These are phyloP conservation scores for Rhopilema esculentum DNA, from an alignment of 30 jellyfish, hydroid and myxozoan species.

Conservation along the genomic window DNA sequence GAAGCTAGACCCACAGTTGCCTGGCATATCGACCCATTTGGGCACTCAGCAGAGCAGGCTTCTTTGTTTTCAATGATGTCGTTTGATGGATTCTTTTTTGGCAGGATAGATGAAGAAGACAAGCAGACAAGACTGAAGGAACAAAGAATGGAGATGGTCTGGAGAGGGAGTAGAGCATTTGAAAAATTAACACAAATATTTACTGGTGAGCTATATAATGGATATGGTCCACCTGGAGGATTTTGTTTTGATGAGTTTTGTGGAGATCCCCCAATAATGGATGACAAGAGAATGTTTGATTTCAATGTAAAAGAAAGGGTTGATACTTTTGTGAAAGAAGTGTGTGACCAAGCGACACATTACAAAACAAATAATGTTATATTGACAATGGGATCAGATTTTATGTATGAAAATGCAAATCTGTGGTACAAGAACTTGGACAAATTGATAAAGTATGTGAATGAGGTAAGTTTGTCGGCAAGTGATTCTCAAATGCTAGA, in stretches of 20 bases:
- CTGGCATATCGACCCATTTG: constrained; percentile 99
- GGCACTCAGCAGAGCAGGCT: constrained; percentile 99
- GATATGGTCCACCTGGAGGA: constrained; percentile 95
- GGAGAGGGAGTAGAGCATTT: constrained; percentile 97
- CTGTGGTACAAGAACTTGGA: constrained; percentile 95
- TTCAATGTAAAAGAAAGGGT: constrained; percentile 92
- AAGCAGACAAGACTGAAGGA: constrained; percentile 83
- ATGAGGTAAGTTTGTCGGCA: constrained; percentile 81
- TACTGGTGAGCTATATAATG: constrained; percentile 96
- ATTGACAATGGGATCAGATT: constrained; percentile 98
- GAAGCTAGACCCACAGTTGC: constrained; percentile 97
- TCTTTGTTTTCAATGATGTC: constrained; percentile 97
- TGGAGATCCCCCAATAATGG: constrained; percentile 94
- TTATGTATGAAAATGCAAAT: constrained; percentile 92
- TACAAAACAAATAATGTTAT: constrained; percentile 82
- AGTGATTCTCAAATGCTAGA: not conserved
- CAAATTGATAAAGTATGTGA: constrained; percentile 89
- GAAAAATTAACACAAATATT: constrained; percentile 83
- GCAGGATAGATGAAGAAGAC: constrained; percentile 94
- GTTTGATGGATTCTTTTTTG: constrained; percentile 97
- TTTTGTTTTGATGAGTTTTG: constrained; percentile 94
- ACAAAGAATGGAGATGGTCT: constrained; percentile 95
- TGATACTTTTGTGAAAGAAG: constrained; percentile 87
- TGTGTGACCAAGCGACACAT: constrained; percentile 94
- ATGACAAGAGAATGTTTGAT: constrained; percentile 88